Evolutionary conservation across 1,140 invertebrate species (phyloP).

Genomic region (Listronotus bonariensis): DNA sequence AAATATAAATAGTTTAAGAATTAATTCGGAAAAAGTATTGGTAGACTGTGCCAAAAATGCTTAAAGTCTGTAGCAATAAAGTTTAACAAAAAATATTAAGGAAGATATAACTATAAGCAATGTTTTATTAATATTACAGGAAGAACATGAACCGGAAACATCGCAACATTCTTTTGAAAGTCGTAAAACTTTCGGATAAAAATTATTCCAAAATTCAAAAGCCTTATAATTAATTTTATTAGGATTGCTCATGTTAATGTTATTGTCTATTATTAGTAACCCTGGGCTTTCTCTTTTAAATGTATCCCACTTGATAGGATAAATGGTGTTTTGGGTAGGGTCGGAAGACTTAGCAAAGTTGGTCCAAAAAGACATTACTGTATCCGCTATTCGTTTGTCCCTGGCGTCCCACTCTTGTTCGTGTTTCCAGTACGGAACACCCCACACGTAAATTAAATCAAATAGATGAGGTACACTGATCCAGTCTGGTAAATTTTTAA

Average conservation of each 20-base stretch:
- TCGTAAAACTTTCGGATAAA: constrained; percentile 73
- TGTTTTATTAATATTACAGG: no score
- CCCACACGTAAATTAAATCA: constrained; percentile 78
- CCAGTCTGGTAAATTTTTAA: constrained; percentile 71
- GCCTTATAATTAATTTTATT: constrained; percentile 71
- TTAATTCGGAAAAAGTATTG: no score
- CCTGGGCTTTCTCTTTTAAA: constrained; percentile 65
- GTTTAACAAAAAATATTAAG: no score
- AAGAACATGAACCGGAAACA: constrained; percentile 50
- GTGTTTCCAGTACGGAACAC: constrained; percentile 69
- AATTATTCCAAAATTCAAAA: constrained; percentile 80
- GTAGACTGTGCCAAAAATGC: no score
- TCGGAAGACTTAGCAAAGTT: constrained; percentile 74
- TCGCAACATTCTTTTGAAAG: constrained; percentile 74
- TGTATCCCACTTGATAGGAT: constrained; percentile 71
- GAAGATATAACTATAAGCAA: no score
- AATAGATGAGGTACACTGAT: constrained; percentile 77
- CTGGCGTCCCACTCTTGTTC: constrained; percentile 67
- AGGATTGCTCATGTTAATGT: constrained; percentile 71
- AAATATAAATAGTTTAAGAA: no score
- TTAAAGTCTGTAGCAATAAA: no score
- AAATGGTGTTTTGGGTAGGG: constrained; percentile 68
- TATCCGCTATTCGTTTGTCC: constrained; percentile 76
- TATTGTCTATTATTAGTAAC: constrained; percentile 72
- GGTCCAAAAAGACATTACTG: constrained; percentile 75